Percentiles rank a stretch among this genome's conserved stretches.
Conservation (phyloP, 1,140 invertebrate species). For the Drepana arcuata region DNA sequence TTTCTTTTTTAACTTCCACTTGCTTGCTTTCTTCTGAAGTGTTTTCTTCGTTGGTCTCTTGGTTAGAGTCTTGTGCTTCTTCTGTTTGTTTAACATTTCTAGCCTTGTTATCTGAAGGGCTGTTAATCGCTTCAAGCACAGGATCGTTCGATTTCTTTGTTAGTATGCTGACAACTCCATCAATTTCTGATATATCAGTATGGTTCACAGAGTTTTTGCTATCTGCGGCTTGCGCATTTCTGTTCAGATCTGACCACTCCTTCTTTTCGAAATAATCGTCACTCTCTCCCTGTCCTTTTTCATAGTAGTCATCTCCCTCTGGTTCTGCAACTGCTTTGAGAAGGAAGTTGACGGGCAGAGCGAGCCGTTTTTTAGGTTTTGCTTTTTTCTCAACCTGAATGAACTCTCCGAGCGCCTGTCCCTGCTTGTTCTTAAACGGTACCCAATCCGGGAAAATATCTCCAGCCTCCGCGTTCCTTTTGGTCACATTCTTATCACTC, state of each 20-base stretch:
- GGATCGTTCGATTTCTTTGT: constrained; percentile 20
- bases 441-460: constrained; percentile 59
- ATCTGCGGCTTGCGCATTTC: constrained; percentile 17
- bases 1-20: constrained; percentile 2
- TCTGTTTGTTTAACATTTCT: too few species aligned
- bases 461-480: constrained; percentile 28
- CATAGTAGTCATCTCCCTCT: constrained; percentile 37
- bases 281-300: constrained; percentile 38
- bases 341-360: constrained; percentile 45
- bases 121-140: constrained; percentile 16
- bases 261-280: constrained; percentile 58
- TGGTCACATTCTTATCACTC: constrained; percentile 40
- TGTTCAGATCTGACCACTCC: constrained; percentile 44
- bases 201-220: constrained; percentile 21
- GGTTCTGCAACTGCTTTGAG: constrained; percentile 37
- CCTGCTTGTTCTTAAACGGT: constrained; percentile 55
- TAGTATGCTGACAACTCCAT: constrained; percentile 48
- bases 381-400: constrained; percentile 28
- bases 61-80: constrained; percentile 8
- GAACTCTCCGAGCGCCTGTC: constrained; percentile 51
- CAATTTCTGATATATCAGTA: constrained; percentile 43
- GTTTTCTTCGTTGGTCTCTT: constrained; percentile 9
- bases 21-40: constrained; percentile 7
- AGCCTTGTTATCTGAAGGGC: constrained; percentile 1
- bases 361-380: constrained; percentile 51